Conservation (phyloP, 1,140 invertebrate species). For the Ganaspis sp. region DNA sequence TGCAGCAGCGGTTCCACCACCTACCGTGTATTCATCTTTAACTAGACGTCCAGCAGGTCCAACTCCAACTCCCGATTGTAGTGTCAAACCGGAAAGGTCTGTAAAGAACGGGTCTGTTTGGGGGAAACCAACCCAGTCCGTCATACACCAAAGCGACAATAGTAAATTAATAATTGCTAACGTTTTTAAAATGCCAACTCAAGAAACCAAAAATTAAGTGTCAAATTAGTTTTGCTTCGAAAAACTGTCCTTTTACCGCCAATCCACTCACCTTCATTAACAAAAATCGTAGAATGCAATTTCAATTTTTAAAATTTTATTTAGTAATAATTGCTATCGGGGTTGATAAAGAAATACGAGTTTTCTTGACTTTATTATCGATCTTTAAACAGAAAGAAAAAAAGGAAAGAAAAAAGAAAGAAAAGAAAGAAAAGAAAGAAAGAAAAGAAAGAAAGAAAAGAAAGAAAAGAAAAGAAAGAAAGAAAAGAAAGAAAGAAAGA, state of each 20-base stretch:
- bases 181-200: conserved; percentile 21
- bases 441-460: too few species aligned
- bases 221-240: neutral
- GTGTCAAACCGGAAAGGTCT: conserved; percentile 91
- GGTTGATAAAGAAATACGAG: too few species aligned
- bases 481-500: too few species aligned
- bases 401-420: too few species aligned
- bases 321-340: too few species aligned
- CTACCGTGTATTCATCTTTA: conserved; percentile 90
- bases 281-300: neutral
- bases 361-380: too few species aligned
- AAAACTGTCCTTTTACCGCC: neutral
- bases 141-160: conserved; percentile 75
- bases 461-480: too few species aligned
- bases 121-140: conserved; percentile 73
- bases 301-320: neutral
- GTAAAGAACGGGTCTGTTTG: conserved; percentile 77
- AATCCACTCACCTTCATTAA: neutral
- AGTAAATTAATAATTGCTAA: conserved; percentile 60
- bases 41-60: conserved; percentile 77
- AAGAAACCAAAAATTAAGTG: neutral
- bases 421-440: too few species aligned
- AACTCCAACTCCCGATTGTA: conserved; percentile 81
- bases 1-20: conserved; percentile 73
- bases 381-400: too few species aligned